Evolutionary conservation across 2,888 invertebrate genomes (phyloP), one percentile per base, ranked within the genome.

Genomic region (Caenorhabditis wallacei): DNA sequence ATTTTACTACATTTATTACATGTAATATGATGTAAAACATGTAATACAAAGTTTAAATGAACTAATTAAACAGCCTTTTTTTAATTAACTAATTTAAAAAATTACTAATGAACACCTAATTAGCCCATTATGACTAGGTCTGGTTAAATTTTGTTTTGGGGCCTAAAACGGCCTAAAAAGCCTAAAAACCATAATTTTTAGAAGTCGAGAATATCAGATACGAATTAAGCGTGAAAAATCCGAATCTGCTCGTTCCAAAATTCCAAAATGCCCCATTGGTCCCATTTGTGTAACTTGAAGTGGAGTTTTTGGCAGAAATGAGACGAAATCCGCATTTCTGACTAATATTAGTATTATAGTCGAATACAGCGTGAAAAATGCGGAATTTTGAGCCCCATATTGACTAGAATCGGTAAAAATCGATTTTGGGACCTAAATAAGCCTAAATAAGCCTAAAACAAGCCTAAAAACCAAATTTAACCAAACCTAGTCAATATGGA

Each of bases 261-360:
- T 40, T 11, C 40, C 13, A 35, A 35, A 35, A 35, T 35, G 4
- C 35, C 35, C 4, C 4, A 7, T 35, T 35, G 4, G 5, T 35
- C 35, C 2, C 1, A 54, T 82, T 20, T 71, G 76, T 24, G 66
- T 78, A 26, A 76, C 82, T 4, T n/a, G n/a, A n/a, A n/a, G n/a
- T n/a, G n/a, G n/a, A n/a, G n/a, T n/a, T n/a, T n/a, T n/a, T n/a
- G n/a, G n/a, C 24, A 35, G 22, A 66, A 24, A 20, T 35, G 71
- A 1, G 66, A 76, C 66, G n/a, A 76, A 53, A 82, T 71, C 8
- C 71, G 76, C 8, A 71, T 82, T 46, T 82, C 70, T 35, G 61
- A 76, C 26, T 10, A 35, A 35, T 7, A 35, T 7, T 4, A 35
- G 10, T 35, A 10, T 4, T 10, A 35, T 7, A 7, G 35, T 35